Evolutionary conservation across 2,888 invertebrate species (phyloP).

Genomic region (Thera obeliscata): DNA sequence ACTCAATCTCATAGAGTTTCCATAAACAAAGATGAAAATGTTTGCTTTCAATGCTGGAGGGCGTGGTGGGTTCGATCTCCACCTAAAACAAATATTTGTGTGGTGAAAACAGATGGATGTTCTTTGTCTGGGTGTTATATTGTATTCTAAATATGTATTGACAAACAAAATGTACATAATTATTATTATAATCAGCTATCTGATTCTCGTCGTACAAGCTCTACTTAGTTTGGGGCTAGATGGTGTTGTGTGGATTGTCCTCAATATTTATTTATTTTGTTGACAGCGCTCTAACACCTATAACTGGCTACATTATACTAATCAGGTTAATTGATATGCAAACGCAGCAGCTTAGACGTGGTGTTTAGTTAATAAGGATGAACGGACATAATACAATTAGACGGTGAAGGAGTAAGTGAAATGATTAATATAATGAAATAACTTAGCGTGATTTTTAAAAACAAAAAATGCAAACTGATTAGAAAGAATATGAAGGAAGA

Average conservation of each 20-base stretch:
- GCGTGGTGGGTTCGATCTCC: no score
- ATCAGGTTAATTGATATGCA: constrained; percentile 29
- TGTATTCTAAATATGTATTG: no score
- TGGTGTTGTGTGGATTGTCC: no score
- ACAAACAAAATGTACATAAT: no score
- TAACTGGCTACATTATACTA: constrained; percentile 20
- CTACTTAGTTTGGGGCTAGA: no score
- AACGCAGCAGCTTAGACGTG: constrained; percentile 21
- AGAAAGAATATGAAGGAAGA: constrained; percentile 7
- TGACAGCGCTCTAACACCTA: constrained; percentile 24
- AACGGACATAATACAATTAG: constrained; percentile 19
- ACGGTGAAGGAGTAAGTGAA: constrained; percentile 12
- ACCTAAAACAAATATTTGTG: no score
- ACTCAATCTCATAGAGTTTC: neutral
- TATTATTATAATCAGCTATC: no score
- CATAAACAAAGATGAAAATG: neutral
- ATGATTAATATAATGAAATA: constrained; percentile 1
- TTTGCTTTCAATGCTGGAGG: no score
- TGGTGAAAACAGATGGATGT: no score
- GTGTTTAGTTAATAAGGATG: constrained; percentile 13
- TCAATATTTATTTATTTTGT: neutral
- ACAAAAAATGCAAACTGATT: constrained; percentile 1
- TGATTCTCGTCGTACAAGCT: no score
- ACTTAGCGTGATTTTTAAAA: neutral
- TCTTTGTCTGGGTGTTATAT: no score